These are phyloP conservation scores for Cyrtorhinus lividipennis DNA, from an alignment of 1,140 invertebrate species.

Conservation along the genomic window DNA sequence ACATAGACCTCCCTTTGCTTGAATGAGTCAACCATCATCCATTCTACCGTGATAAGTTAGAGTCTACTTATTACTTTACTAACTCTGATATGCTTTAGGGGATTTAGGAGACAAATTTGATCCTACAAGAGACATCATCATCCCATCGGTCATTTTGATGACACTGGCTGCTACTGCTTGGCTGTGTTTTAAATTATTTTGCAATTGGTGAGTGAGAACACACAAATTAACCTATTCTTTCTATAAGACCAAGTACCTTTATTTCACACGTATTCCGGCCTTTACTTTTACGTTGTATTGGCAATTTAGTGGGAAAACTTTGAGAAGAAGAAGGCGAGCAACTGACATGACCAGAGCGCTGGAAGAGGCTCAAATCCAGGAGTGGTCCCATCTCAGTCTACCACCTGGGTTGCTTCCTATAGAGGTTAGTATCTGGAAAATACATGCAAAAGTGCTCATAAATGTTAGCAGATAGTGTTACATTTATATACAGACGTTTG, in stretches of 20 bases:
- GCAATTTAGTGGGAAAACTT: slow-evolving; percentile 22
- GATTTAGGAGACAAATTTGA: slow-evolving; percentile 15
- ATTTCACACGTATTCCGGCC: background rate
- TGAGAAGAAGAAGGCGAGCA: slow-evolving; percentile 22
- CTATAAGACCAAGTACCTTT: background rate
- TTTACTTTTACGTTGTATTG: no score
- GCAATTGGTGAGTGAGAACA: slow-evolving; percentile 16
- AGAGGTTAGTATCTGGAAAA: slow-evolving; percentile 20
- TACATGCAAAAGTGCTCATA: background rate
- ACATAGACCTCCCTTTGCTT: background rate
- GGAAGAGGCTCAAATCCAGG: slow-evolving; percentile 18
- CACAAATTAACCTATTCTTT: background rate
- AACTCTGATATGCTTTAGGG: slow-evolving; percentile 2
- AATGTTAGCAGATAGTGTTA: no score
- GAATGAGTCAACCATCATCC: background rate
- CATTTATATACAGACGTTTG: no score
- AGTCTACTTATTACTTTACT: background rate
- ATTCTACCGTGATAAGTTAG: background rate
- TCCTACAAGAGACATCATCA: slow-evolving; percentile 15
- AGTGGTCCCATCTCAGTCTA: slow-evolving; percentile 19
- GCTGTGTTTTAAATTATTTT: slow-evolving; percentile 20
- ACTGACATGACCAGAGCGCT: slow-evolving; percentile 18
- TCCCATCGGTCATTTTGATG: slow-evolving; percentile 19
- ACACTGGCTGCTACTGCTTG: slow-evolving; percentile 18
- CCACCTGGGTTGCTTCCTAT: slow-evolving; percentile 27